Evolutionary conservation across 2,113 vertebrate genomes (phyloP), one percentile per base, ranked within the genome.

Genomic region (Gambusia affinis): DNA sequence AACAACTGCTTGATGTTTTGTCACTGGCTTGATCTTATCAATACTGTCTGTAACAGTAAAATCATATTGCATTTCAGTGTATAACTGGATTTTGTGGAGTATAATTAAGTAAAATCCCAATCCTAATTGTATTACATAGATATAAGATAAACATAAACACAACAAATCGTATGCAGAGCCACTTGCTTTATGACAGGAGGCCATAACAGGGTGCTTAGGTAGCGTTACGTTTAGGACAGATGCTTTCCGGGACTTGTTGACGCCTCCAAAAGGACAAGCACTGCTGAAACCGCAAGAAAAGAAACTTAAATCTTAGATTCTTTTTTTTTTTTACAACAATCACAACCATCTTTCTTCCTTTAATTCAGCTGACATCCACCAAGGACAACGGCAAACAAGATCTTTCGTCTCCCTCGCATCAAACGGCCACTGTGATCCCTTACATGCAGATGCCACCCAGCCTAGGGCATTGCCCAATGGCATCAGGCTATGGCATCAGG

Each of bases 401-500:
- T n/a, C 51, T 67, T 14, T n/a, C 65, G 29, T 22, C 72, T 63
- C 17, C 44, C 81, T 10, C 12, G 29, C 60, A 81, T 77, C 72
- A 84, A 75, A 84, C 73, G 64, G 61, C 75, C 22, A 77, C 81
- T 77, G 44, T 74, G 79, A 88, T 84, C 67, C 75, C 70, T 84
- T 81, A 33, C 27, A 60, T 67, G 75, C 75, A 77, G 82, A 79
- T 44, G 61, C 72, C 70, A 64, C 37, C 60, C 72, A 79, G 86
- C 78, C 82, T 72, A 0, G 4, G 80, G 72, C 87, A 67, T 30
- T 2, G 2, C 15, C 1, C 33, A 47, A 67, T 63, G 27, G 27
- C 27, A 27, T 27, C 27, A 27, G 27, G 27, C 70, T 51, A 2
- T 37, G 72, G 75, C 72, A 79, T 83, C 70, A 66, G 82, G 77